Conservation (phyloP, 1,140 invertebrate genomes). For the Drosophila chauvacae region DNA sequence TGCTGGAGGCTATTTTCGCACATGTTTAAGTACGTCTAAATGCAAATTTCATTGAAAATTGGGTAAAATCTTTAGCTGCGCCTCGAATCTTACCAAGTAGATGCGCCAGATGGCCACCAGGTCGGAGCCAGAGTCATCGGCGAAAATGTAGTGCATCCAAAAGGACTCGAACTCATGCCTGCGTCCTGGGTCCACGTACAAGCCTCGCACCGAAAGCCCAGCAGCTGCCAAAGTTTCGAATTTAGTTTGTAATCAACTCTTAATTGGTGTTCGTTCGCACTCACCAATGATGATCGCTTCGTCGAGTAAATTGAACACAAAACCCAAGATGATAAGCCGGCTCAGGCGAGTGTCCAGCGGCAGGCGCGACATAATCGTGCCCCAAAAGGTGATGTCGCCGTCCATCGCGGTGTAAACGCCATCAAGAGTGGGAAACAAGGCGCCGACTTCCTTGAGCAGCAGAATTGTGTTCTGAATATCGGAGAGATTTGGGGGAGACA, state of each 20-base stretch:
- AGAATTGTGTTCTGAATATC: constrained; percentile 93
- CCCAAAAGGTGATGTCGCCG: constrained; percentile 96
- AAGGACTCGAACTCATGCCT: constrained; percentile 89
- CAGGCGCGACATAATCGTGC: constrained; percentile 91
- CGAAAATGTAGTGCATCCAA: constrained; percentile 92
- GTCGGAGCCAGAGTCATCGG: constrained; percentile 93
- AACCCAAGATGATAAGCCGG: constrained; percentile 94
- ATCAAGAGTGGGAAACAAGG: constrained; percentile 87
- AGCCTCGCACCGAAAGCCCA: constrained; percentile 91
- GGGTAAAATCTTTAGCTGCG: neutral
- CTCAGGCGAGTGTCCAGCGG: constrained; percentile 93
- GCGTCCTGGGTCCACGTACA: constrained; percentile 86
- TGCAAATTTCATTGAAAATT: neutral
- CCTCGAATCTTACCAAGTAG: constrained; percentile 87
- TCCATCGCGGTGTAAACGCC: constrained; percentile 87
- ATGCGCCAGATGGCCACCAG: constrained; percentile 92
- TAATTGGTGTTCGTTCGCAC: no score
- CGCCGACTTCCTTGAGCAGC: constrained; percentile 93
- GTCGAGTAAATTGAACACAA: constrained; percentile 93
- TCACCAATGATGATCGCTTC: constrained; percentile 95
- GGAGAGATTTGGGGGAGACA: constrained; percentile 94
- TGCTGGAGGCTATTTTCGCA: constrained; percentile 34
- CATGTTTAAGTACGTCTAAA: constrained; percentile 57
- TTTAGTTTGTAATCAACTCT: constrained; percentile 1
- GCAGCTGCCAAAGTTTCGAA: constrained; percentile 86